Evolutionary conservation across 2,113 vertebrate species (phyloP), one percentile per base, ranked within the genome.

Genomic region (Amphiprion percula): DNA sequence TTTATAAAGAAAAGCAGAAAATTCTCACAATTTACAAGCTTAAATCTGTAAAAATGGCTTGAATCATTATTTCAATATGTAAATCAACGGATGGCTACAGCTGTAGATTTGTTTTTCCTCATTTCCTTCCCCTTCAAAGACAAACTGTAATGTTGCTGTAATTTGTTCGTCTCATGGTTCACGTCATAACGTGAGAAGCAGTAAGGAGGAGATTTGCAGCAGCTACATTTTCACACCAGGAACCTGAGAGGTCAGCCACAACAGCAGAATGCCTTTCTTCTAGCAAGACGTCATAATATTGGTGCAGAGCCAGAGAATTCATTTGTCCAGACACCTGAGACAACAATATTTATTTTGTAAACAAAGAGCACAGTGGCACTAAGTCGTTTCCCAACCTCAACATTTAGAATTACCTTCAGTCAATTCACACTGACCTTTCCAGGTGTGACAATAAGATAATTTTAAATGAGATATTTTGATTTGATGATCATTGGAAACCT

Each of bases 291-390:
- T 19, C 24, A n/a, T 46, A 10, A 0, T 49, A 33, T 49, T 54
- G 4, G n/a, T 54, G 4, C 19, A 68, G 49, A 44, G 61, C 15
- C 10, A 1, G 47, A 44, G 61, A 70, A 17, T 47, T 69, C 10
- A 17, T 71, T 47, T 56, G 28, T 61, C 23, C 28, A 61, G 47
- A 67, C 44, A 77, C 30, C 1, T 46, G 46, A 85, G 55, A 37
- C n/a, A 30, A 26, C 49, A 14, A 4, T 76, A n/a, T 74, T 87
- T 83, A 26, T 67, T 62, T 56, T 68, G 15, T 59, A 67, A 80
- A 84, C 69, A 79, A 44, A 56, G 33, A 62, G 8, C 2, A 26
- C 39, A 33, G 0, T 63, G 44, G 9, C 23, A 24, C 37, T 60
- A 66, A 72, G 26, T 30, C 14, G 54, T 39, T 39, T 55, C 49